Conservation (phyloP, 2,113 vertebrate genomes). For the Colaptes auratus region DNA sequence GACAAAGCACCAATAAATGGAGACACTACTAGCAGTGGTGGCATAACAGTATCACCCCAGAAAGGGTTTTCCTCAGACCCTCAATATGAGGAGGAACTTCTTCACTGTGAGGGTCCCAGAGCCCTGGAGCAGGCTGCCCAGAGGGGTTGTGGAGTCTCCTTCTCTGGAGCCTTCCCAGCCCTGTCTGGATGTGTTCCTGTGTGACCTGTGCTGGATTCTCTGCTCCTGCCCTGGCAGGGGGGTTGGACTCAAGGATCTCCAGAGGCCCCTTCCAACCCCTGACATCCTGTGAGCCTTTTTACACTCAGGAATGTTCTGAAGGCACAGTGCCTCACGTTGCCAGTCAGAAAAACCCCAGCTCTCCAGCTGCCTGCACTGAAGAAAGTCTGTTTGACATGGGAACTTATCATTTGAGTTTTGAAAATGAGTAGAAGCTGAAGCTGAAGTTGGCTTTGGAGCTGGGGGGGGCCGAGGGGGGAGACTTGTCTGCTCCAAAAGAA, state of each 20-base stretch:
- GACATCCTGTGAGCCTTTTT: neutral
- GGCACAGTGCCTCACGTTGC: neutral
- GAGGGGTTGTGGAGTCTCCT: too few species aligned
- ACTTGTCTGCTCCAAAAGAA: constrained; percentile 58
- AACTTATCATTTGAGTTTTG: constrained; percentile 65
- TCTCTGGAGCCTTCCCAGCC: too few species aligned
- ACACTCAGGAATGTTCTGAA: neutral
- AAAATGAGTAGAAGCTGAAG: constrained; percentile 46
- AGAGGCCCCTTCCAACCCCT: too few species aligned
- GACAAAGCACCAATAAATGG: neutral
- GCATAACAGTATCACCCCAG: neutral
- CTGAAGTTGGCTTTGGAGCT: constrained; percentile 38
- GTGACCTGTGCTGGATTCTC: too few species aligned
- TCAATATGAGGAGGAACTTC: too few species aligned
- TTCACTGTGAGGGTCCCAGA: too few species aligned
- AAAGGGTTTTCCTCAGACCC: neutral
- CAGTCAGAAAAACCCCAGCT: neutral
- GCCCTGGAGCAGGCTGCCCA: too few species aligned
- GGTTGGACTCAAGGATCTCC: too few species aligned
- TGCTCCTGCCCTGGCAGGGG: too few species aligned
- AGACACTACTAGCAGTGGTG: neutral
- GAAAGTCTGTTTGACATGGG: constrained; percentile 46
- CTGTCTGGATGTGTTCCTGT: too few species aligned
- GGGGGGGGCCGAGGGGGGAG: neutral
- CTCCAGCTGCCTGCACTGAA: constrained; percentile 30